These are phyloP conservation scores for Ophonus ardosiacus DNA, from an alignment of 2,888 invertebrate genomes.

Conservation along the genomic window DNA sequence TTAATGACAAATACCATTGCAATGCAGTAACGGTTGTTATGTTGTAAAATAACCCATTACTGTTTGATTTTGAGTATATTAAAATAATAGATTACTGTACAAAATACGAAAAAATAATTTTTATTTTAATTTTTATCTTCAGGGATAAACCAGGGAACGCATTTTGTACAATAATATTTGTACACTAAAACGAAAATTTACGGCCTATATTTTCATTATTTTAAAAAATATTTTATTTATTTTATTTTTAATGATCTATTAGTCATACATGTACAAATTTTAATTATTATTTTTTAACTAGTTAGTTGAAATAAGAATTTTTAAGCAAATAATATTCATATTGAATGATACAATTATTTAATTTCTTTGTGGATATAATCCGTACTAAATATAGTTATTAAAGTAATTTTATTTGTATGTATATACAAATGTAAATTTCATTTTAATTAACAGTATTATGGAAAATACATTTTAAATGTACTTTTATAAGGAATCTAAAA, in stretches of 20 bases:
- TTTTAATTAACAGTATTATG: neutral
- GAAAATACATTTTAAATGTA: neutral
- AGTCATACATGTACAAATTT: constrained; percentile 22
- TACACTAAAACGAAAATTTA: neutral
- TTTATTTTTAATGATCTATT: neutral
- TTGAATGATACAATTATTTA: constrained; percentile 5
- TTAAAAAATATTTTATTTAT: constrained; percentile 1
- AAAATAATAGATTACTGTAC: too few species aligned
- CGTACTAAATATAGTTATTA: neutral
- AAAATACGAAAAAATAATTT: too few species aligned
- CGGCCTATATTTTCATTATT: neutral
- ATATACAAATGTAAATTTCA: neutral
- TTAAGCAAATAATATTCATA: constrained; percentile 17
- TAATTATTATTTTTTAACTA: neutral
- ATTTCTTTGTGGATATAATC: neutral
- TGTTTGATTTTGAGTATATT: too few species aligned
- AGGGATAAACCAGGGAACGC: too few species aligned
- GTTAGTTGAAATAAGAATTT: neutral
- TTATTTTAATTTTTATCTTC: too few species aligned
- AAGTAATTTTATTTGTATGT: neutral
- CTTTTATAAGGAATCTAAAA: neutral
- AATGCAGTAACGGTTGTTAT: too few species aligned
- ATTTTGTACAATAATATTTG: neutral
- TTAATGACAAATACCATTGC: too few species aligned
- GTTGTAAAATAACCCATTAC: too few species aligned